Evolutionary conservation across 2,797 vertebrate genomes (phyloP).

Genomic region (Smutsia temminckii): DNA sequence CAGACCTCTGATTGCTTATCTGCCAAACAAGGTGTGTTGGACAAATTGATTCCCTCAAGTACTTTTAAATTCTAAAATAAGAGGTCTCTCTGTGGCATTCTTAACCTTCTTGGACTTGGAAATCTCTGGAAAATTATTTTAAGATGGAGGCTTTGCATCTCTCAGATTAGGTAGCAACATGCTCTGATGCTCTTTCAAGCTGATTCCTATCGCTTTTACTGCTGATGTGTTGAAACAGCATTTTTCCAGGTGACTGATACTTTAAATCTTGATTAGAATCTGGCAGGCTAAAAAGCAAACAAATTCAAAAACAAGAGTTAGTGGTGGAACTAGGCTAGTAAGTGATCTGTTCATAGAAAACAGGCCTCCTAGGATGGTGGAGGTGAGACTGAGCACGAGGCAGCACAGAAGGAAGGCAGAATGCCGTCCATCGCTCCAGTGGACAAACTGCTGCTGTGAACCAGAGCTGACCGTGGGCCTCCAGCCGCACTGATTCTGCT

Average conservation of each 20-base stretch:
- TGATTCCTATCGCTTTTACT: not conserved
- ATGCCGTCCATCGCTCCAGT: not conserved
- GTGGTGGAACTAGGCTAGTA: not conserved
- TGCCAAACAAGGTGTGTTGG: conserved; percentile 15
- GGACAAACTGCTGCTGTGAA: too few relatives aligned
- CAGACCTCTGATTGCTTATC: conserved; percentile 14
- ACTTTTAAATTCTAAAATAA: conserved; percentile 51
- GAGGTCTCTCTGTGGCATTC: not conserved
- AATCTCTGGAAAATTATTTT: conserved; percentile 55
- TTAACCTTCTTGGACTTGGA: conserved; percentile 28
- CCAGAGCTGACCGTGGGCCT: not conserved
- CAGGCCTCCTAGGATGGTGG: not conserved
- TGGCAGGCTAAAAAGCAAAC: not conserved
- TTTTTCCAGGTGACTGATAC: not conserved
- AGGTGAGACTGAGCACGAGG: not conserved
- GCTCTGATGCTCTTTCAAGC: not conserved
- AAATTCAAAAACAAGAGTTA: not conserved
- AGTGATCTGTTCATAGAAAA: not conserved
- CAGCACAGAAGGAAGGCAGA: not conserved
- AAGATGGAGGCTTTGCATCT: not conserved
- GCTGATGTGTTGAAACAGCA: not conserved
- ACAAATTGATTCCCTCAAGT: conserved; percentile 43
- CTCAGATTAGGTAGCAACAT: not conserved
- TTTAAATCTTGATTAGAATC: not conserved
- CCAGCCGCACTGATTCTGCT: not conserved